These are phyloP conservation scores for Sporophila hypoxantha DNA, from an alignment of 2,113 vertebrate species.

Conservation along the genomic window DNA sequence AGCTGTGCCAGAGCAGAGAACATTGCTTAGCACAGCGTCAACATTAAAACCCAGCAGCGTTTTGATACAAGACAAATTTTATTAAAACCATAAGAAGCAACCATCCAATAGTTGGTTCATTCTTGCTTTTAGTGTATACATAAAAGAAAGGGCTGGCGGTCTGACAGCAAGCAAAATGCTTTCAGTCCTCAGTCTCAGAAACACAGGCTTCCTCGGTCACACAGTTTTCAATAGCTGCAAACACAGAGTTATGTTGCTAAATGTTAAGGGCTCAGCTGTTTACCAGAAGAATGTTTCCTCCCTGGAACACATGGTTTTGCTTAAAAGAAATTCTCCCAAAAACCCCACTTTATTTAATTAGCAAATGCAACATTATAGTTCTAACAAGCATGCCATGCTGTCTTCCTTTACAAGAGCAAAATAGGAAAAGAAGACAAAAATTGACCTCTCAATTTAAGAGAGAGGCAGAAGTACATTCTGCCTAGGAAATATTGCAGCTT, in stretches of 20 bases:
- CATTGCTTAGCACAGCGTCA: not conserved
- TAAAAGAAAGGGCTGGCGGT: slow-evolving; percentile 37
- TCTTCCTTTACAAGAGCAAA: not conserved
- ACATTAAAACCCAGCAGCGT: not conserved
- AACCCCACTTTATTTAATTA: slow-evolving; percentile 34
- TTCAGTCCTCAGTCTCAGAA: slow-evolving; percentile 33
- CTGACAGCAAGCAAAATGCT: slow-evolving; percentile 42
- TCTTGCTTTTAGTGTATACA: not conserved
- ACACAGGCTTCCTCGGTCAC: slow-evolving; percentile 14
- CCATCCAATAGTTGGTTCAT: slow-evolving; percentile 14
- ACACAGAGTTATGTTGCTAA: slow-evolving; percentile 51
- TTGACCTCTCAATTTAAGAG: not conserved
- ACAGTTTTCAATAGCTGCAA: slow-evolving; percentile 52
- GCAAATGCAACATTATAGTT: not conserved
- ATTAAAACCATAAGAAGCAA: slow-evolving; percentile 44
- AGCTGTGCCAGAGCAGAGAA: not conserved
- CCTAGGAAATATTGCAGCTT: not conserved
- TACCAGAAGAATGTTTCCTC: slow-evolving; percentile 59
- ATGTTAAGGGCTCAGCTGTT: slow-evolving; percentile 54
- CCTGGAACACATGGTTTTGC: slow-evolving; percentile 54
- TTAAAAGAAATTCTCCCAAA: slow-evolving; percentile 52
- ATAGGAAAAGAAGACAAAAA: not conserved
- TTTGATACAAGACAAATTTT: slow-evolving; percentile 34
- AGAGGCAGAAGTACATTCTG: not conserved
- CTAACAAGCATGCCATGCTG: not conserved